Evolutionary conservation across 2,888 invertebrate species (phyloP), one percentile per base, ranked within the genome.

Genomic region (Clitarchus hookeri): DNA sequence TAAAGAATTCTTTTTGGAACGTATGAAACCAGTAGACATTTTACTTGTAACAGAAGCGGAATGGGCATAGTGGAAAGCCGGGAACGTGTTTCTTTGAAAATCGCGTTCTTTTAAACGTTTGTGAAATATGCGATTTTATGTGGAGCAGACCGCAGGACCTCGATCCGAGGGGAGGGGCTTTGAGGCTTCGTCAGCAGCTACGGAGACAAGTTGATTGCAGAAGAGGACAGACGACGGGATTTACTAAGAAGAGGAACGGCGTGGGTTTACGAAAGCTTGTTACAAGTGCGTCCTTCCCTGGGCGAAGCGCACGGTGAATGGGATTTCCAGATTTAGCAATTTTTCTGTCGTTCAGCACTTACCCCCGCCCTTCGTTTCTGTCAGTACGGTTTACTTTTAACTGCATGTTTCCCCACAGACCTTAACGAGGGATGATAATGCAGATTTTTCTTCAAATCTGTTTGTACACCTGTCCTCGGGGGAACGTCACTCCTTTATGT

Each of bases 291-390:
- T n/a, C 65, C 65, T 65, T 65, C n/a, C 65, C 65, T 65, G 65
- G 65, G 8, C 23, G 65, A 23, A 65, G 65, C 65, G 23, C 65
- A n/a, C 23, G 8, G 13, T 65, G 23, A 65, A 65, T 65, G 65
- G 65, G 65, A 65, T 65, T 65, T 19, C 65, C 65, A 65, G 65
- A 65, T 65, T 65, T 65, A 65, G 65, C 65, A 65, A 65, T 65
- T 65, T 65, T 65, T 65, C 65, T 65, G 65, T 65, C 65, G 65
- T 65, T 65, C 65, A 65, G 65, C 65, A 65, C n/a, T 65, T 65
- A n/a, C 19, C 23, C 6, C n/a, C 65, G 48, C 65, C n/a, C n/a
- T n/a, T 23, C 65, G 65, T 65, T 65, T 23, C 65, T 9, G 65
- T 65, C 65, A 65, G 65, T n/a, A n/a, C n/a, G 8, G 65, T n/a